Conservation (phyloP, 2,113 vertebrate genomes). For the Colossoma macropomum region DNA sequence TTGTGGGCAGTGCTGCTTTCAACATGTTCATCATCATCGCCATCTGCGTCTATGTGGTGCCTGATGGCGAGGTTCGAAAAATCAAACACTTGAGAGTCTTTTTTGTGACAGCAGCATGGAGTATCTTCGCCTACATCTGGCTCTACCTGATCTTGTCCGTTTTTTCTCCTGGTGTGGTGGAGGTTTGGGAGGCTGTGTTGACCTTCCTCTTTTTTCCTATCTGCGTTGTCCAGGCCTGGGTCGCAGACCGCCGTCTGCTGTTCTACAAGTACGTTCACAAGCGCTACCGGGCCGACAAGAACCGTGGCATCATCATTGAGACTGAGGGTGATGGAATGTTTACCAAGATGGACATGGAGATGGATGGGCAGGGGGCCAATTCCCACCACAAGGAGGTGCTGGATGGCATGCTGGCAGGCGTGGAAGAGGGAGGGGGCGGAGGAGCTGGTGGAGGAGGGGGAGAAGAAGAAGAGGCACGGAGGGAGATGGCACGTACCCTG, state of each 20-base stretch:
- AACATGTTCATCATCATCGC: slow-evolving; percentile 90
- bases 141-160: slow-evolving; percentile 85
- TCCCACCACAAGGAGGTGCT: slow-evolving; percentile 78
- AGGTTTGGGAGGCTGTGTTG: slow-evolving; percentile 85
- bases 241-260: slow-evolving; percentile 83
- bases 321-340: slow-evolving; percentile 81
- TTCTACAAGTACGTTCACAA: slow-evolving; percentile 86
- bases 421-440: slow-evolving; percentile 73
- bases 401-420: slow-evolving; percentile 77
- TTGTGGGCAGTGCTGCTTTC: slow-evolving; percentile 86
- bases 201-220: slow-evolving; percentile 86
- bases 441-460: slow-evolving; percentile 65
- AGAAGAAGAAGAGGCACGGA: slow-evolving; percentile 79
- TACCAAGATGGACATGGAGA: slow-evolving; percentile 82
- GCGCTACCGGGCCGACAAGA: slow-evolving; percentile 82
- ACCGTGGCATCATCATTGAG: slow-evolving; percentile 82
- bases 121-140: slow-evolving; percentile 87
- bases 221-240: slow-evolving; percentile 85
- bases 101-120: slow-evolving; percentile 85
- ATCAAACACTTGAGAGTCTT: slow-evolving; percentile 85
- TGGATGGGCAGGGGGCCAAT: slow-evolving; percentile 80
- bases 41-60: slow-evolving; percentile 83
- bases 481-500: slow-evolving; percentile 83
- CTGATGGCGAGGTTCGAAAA: slow-evolving; percentile 81
- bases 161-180: slow-evolving; percentile 79